phyloP scores from a whole-genome alignment of 2,113 vertebrate genomes.

The Mohoua ochrocephala region DNA sequence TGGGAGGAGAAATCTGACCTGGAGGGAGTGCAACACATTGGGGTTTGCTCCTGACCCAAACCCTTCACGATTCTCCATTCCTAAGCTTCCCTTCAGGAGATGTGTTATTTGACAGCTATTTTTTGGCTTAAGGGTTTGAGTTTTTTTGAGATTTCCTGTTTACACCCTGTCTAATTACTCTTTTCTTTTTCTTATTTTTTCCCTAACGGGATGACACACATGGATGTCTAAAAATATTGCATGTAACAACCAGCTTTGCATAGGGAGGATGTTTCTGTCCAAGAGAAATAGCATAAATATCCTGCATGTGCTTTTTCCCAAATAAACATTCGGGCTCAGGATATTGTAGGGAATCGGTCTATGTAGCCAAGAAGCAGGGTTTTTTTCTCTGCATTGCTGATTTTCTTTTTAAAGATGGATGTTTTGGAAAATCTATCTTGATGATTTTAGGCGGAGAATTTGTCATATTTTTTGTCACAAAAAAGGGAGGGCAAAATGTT shows the following conservation, averaged over 20 bases:
- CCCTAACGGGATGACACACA: conserved; percentile 1
- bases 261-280: conserved; percentile 43
- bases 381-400: neutral
- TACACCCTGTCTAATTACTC: conserved; percentile 31
- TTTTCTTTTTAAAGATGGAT: neutral
- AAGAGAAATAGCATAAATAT: conserved; percentile 48
- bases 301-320: neutral
- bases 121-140: neutral
- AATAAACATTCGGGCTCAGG: neutral
- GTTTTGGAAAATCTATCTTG: neutral
- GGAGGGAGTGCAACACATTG: neutral
- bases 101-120: neutral
- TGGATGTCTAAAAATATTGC: conserved; percentile 68
- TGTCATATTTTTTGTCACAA: neutral
- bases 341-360: neutral
- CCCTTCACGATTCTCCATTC: neutral
- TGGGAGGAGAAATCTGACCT: neutral
- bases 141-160: conserved; percentile 61
- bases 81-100: neutral
- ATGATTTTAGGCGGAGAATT: neutral
- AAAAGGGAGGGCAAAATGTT: neutral
- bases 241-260: conserved; percentile 37
- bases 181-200: neutral
- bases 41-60: neutral
- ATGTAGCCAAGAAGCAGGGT: neutral